phyloP scores from a whole-genome alignment of 2,797 vertebrate species.

The Emys orbicularis region DNA sequence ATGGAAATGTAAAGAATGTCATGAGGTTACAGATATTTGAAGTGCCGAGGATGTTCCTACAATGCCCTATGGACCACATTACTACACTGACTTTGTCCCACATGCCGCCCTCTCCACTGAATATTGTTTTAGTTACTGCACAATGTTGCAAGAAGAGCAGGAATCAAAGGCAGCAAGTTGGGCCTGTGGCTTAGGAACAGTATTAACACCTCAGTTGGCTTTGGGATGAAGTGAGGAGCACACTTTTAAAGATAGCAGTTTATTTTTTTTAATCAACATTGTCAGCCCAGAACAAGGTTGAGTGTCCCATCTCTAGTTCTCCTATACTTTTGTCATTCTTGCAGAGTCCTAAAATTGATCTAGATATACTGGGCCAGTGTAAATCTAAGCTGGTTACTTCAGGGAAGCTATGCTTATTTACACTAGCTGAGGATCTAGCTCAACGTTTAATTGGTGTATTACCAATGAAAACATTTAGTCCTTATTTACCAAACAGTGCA shows the following conservation, averaged over 20 bases:
- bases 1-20: no score
- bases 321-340: not conserved
- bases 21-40: not conserved
- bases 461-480: not conserved
- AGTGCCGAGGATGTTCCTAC: not conserved
- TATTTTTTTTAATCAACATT: not conserved
- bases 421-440: not conserved
- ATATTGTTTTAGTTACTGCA: not conserved
- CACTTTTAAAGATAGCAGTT: not conserved
- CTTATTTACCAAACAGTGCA: not conserved
- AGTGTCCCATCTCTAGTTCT: not conserved
- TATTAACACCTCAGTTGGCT: not conserved
- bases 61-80: fast-evolving
- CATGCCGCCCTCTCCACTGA: not conserved
- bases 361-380: not conserved
- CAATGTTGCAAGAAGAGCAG: not conserved
- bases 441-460: not conserved
- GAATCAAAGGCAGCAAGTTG: not conserved
- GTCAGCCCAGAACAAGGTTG: not conserved
- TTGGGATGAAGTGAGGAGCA: not conserved
- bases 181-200: not conserved
- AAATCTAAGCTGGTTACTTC: not conserved
- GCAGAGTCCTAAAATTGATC: not conserved
- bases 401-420: fast-evolving
- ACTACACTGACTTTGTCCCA: fast-evolving